Evolutionary conservation across 2,797 vertebrate genomes (phyloP).

Genomic region (Florisuga fusca): DNA sequence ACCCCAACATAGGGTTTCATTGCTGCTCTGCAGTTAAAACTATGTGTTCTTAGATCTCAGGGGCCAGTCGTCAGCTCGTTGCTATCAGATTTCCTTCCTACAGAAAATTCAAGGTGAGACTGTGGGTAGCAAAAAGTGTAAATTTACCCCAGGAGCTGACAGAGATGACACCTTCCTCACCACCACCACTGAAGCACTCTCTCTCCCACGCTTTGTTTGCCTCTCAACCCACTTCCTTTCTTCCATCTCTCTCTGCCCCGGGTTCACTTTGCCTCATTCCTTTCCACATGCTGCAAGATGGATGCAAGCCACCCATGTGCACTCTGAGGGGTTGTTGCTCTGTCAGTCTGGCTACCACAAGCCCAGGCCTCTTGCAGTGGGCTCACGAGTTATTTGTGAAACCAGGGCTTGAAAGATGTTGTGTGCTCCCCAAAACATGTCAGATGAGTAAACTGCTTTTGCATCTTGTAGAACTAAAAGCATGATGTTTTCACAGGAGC

Average conservation of each 20-base stretch:
- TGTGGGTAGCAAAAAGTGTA: neutral
- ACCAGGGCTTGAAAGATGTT: neutral
- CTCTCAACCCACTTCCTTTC: neutral
- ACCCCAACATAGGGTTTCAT: neutral
- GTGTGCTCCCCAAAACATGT: neutral
- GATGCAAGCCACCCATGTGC: neutral
- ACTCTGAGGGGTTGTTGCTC: neutral
- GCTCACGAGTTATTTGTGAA: neutral
- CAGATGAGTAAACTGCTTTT: neutral
- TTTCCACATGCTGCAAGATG: accelerated
- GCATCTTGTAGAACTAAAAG: neutral
- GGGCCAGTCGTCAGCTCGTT: neutral
- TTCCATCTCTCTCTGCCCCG: neutral
- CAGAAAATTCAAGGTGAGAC: neutral
- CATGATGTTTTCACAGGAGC: neutral
- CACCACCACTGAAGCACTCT: neutral
- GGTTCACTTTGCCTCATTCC: neutral
- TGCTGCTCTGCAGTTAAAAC: neutral
- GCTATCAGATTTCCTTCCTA: neutral
- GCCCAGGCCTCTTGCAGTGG: neutral
- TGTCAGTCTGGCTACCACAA: accelerated
- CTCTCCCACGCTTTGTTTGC: neutral
- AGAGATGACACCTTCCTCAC: neutral
- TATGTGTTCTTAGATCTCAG: neutral
- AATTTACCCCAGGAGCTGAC: neutral